A percentile compares a stretch with the other conserved stretches of the same genome.
Conservation (phyloP, 2,113 vertebrate species). For the Engraulis encrasicolus region DNA sequence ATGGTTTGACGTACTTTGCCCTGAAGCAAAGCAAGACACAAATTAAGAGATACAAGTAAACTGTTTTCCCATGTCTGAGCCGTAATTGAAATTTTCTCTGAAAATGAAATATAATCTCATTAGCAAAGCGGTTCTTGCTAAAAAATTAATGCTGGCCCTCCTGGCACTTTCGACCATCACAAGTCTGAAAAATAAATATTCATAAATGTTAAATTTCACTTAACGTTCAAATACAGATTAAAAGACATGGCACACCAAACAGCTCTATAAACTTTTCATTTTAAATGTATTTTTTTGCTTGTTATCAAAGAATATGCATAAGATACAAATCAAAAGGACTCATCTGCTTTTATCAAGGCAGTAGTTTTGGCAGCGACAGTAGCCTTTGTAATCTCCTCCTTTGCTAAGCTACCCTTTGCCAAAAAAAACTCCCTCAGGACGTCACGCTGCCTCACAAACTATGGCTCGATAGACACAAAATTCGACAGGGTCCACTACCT, state of each 20-base stretch:
- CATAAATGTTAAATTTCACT: neutral
- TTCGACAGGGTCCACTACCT: neutral
- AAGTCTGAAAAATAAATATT: neutral
- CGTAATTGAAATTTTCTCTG: neutral
- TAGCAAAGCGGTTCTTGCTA: neutral
- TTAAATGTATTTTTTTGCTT: neutral
- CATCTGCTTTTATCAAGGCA: neutral
- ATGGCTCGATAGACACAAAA: neutral
- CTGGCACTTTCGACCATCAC: neutral
- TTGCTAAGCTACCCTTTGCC: neutral
- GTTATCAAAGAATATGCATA: neutral
- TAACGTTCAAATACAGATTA: neutral
- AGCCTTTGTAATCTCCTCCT: neutral
- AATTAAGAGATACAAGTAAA: neutral
- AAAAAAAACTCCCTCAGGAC: neutral
- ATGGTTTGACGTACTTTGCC: neutral
- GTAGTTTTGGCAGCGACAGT: neutral
- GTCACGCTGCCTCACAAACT: neutral
- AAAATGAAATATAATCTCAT: neutral
- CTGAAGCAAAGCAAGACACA: neutral
- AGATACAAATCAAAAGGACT: neutral
- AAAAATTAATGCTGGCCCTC: neutral
- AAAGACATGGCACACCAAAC: neutral
- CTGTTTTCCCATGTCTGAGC: neutral
- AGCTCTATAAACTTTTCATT: neutral